Base-by-base conservation (phyloP, 2,888 invertebrate genomes). In the Apodemia duryi region DNA sequence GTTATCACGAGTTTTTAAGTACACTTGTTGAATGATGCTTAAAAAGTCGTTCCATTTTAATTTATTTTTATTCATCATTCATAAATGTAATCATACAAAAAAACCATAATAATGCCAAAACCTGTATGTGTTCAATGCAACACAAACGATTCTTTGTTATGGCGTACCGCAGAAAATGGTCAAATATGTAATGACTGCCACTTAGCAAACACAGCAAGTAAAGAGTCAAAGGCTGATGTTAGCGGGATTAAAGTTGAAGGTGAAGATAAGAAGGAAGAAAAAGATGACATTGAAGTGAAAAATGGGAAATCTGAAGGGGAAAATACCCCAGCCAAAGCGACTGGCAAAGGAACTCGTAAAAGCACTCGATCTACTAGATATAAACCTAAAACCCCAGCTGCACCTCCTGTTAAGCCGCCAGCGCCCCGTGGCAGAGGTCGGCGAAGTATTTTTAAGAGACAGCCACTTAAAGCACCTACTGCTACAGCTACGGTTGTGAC, bases 401-500 rank as follows among this genome's bases (percentile, higher is more conserved):
- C 82, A 0, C 71, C 79, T 6, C 69, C 84, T 6, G 60, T 83
- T 3, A 90, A 89, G 66, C 72, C 80, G 0, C 72, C 88, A 0
- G 82, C 81, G 0, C 91, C 94, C 1, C 93, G 96, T 78, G 96
- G 96, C 1, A 94, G 96, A 74, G 96, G 96, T 21, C 93, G 97
- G 2, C 89, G 97, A 68, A 94, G 95, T 64, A 93, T 97, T 66
- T 96, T 96, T 77, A 97, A 97, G 82, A 95, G 95, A 74, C 94
- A 93, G 35, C 96, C 97, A 0, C 92, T 96, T 4, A 97, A 96
- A 83, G 96, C 97, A 0, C 97, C 97, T 0, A 93, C 94, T 0
- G 94, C 97, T 10, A 95, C 96, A 21, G 95, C 97, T 0, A 96
- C 97, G 29, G 95, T 96, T 0, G 94, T 96, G 10, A 96, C 97